These are phyloP conservation scores for Vesta saturnalis DNA, from an alignment of 2,888 invertebrate genomes.

Conservation along the genomic window DNA sequence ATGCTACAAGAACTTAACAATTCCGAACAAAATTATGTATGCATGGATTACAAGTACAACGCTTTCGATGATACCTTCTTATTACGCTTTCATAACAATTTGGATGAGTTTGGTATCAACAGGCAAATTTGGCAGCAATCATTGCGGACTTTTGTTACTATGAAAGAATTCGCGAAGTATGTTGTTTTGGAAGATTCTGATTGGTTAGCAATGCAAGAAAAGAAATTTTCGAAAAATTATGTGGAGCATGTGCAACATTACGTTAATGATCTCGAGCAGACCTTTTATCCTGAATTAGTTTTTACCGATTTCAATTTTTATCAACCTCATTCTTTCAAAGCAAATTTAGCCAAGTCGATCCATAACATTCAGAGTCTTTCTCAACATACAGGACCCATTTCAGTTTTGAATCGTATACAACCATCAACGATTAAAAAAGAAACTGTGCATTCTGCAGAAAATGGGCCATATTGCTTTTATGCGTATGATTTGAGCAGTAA, in stretches of 20 bases:
- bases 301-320: slow-evolving; percentile 24
- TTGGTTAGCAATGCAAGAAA: slow-evolving; percentile 27
- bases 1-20: slow-evolving; percentile 28
- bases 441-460: slow-evolving; percentile 8
- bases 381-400: not conserved
- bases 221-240: not conserved
- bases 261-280: too few relatives aligned
- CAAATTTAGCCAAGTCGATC: slow-evolving; percentile 9
- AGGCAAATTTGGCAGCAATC: slow-evolving; percentile 16
- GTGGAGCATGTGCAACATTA: not conserved
- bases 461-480: slow-evolving; percentile 23
- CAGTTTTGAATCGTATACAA: not conserved
- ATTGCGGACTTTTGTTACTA: slow-evolving; percentile 15
- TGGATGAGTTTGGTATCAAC: slow-evolving; percentile 27
- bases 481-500: slow-evolving; percentile 27
- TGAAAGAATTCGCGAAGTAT: slow-evolving; percentile 27
- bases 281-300: slow-evolving; percentile 20
- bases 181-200: slow-evolving; percentile 18
- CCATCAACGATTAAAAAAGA: not conserved
- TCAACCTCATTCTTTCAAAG: slow-evolving; percentile 32
- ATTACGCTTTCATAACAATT: slow-evolving; percentile 27
- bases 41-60: slow-evolving; percentile 26
- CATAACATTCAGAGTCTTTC: too few relatives aligned
- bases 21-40: slow-evolving; percentile 18
- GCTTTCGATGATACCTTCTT: slow-evolving; percentile 27